Evolutionary conservation across 2,797 vertebrate species (phyloP), one percentile per base, ranked within the genome.

Genomic region (Acanthurus tractus): DNA sequence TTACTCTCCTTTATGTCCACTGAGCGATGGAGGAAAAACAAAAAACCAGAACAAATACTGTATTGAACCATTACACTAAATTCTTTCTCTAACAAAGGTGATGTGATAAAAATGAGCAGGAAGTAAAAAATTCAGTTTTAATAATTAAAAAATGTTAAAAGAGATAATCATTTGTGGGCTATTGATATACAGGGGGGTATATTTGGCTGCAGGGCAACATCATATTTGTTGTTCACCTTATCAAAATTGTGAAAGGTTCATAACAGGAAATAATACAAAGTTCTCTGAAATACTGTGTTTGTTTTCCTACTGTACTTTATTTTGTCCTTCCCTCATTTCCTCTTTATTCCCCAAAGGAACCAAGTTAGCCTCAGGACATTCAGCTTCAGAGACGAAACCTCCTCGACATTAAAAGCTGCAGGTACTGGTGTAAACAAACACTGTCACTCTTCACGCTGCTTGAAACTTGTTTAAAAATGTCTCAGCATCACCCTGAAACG

Each of bases 401-500:
- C 36, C 20, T 2, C 48, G 10, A 7, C 10, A 15, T 82, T 82
- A 84, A 86, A 90, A 72, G 36, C 63, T 77, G 59, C 82, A 86
- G 78, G 85, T 87, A 81, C 50, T 34, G 66, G 23, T 66, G 80
- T 92, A 93, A 93, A 93, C 85, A 91, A 79, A 76, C 70, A 36
- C 67, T 73, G 66, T 86, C 83, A 86, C 87, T 91, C 87, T 90
- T 76, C 87, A 79, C 49, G 63, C 85, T 63, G 85, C 79, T 79
- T 70, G 64, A 87, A 90, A 90, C 74, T 85, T 92, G 88, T 93
- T 90, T 92, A 82, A 90, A 92, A 90, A 91, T 71, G 89, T 89
- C 90, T 92, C 78, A 59, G 83, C 55, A 36, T 90, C 83, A 87
- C 82, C 59, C 72, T 86, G 78, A 86, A 82, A 89, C 55, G 67